Conservation (phyloP, 1,140 invertebrate species). For the Protaetia brevitarsis region DNA sequence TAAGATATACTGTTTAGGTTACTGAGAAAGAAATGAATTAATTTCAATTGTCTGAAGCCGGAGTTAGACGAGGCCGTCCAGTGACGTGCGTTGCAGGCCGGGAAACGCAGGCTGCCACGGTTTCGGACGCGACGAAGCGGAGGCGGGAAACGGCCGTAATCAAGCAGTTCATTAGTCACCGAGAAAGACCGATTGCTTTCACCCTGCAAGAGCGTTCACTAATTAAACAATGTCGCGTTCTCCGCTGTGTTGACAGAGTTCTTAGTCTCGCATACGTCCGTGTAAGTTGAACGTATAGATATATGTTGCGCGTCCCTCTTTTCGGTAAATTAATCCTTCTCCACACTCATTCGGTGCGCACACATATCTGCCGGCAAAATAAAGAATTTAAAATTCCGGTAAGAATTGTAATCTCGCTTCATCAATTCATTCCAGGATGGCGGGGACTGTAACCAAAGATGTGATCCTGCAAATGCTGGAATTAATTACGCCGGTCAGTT, state of each 20-base stretch:
- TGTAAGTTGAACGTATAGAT: neutral
- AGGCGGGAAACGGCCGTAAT: constrained; percentile 23
- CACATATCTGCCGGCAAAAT: neutral
- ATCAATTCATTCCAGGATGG: neutral
- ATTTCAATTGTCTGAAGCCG: constrained; percentile 24
- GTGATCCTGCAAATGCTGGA: neutral
- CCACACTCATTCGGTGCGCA: neutral
- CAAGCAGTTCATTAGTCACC: constrained; percentile 31
- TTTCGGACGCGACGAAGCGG: constrained; percentile 18
- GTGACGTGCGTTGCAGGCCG: neutral
- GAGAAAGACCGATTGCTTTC: constrained; percentile 28
- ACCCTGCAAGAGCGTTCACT: constrained; percentile 27
- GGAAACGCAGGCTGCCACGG: neutral
- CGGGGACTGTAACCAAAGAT: neutral
- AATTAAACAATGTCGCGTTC: constrained; percentile 29
- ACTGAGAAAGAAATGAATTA: constrained; percentile 26
- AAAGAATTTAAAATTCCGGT: neutral
- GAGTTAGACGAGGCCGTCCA: neutral
- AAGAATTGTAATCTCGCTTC: constrained; percentile 6
- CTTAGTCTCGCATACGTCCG: constrained; percentile 1
- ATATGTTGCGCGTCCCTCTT: neutral
- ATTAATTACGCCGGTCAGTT: neutral
- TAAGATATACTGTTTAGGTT: constrained; percentile 17
- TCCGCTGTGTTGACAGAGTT: constrained; percentile 21
- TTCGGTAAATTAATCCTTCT: constrained; percentile 14